Conservation (phyloP, 2,797 vertebrate genomes). For the Microcaecilia unicolor region DNA sequence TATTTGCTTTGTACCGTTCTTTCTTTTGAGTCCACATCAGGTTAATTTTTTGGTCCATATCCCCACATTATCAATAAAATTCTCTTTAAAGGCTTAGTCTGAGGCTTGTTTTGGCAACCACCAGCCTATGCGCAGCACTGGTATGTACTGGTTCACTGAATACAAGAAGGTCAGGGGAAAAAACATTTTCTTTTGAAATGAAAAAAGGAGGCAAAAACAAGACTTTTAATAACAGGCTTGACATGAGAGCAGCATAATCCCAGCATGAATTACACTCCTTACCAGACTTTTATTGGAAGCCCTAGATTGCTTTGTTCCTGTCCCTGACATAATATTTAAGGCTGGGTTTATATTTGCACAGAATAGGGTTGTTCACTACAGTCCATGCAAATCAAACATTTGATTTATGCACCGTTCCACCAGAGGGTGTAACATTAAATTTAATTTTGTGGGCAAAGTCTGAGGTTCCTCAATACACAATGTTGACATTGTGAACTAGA, state of each 20-base stretch:
- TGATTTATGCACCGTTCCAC: slow-evolving; percentile 92
- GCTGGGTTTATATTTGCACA: slow-evolving; percentile 75
- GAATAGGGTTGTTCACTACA: slow-evolving; percentile 65
- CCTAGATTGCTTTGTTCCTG: slow-evolving; percentile 83
- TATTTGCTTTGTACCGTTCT: slow-evolving; percentile 20
- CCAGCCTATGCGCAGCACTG: slow-evolving; percentile 47
- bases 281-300: slow-evolving; percentile 73
- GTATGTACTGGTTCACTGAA: slow-evolving; percentile 46
- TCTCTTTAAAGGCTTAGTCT: too few relatives aligned
- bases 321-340: slow-evolving; percentile 81
- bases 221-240: slow-evolving; percentile 83
- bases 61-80: too few relatives aligned
- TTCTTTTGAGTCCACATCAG: slow-evolving; percentile 13
- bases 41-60: slow-evolving; percentile 13
- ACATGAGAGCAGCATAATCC: slow-evolving; percentile 72
- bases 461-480: slow-evolving; percentile 50
- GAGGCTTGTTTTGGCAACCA: slow-evolving; percentile 26
- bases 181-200: slow-evolving; percentile 69
- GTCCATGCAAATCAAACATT: slow-evolving; percentile 91
- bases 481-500: slow-evolving; percentile 81
- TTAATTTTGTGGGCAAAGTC: slow-evolving; percentile 87
- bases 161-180: slow-evolving; percentile 52
- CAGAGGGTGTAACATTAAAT: slow-evolving; percentile 87
- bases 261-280: slow-evolving; percentile 68
- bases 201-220: slow-evolving; percentile 61